Evolutionary conservation across 2,888 invertebrate species (phyloP).

Genomic region (Muschampia plurimacula): DNA sequence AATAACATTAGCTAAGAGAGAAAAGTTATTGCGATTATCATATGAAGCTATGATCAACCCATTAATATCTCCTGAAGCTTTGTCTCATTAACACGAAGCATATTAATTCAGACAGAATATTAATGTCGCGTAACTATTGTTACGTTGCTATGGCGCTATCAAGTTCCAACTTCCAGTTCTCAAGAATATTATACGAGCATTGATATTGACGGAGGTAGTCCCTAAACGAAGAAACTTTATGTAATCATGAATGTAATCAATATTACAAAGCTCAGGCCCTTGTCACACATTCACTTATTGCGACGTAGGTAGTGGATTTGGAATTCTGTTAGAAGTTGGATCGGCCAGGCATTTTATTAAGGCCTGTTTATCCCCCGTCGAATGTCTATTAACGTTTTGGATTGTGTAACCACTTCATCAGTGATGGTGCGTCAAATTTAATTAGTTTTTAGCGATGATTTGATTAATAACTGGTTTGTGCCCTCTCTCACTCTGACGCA

Average conservation of each 20-base stretch:
- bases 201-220: slow-evolving; percentile 46
- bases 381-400: slow-evolving; percentile 52
- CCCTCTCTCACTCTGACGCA: slow-evolving; percentile 49
- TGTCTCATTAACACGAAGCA: slow-evolving; percentile 21
- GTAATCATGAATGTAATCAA: slow-evolving; percentile 48
- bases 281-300: slow-evolving; percentile 58
- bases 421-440: slow-evolving; percentile 60
- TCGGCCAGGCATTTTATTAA: slow-evolving; percentile 56
- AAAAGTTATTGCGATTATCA: slow-evolving; percentile 7
- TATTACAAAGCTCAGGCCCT: slow-evolving; percentile 43
- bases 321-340: slow-evolving; percentile 59
- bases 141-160: slow-evolving; percentile 22
- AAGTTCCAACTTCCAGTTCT: slow-evolving; percentile 40
- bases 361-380: slow-evolving; percentile 57
- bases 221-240: slow-evolving; percentile 42
- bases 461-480: slow-evolving; percentile 62
- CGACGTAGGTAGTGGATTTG: slow-evolving; percentile 65
- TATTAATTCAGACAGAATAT: slow-evolving; percentile 36
- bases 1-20: not conserved
- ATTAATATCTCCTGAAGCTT: slow-evolving; percentile 20
- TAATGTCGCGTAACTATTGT: slow-evolving; percentile 24
- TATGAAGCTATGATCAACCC: slow-evolving; percentile 13
- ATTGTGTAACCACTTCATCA: slow-evolving; percentile 60
- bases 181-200: slow-evolving; percentile 43
- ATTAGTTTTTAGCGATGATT: slow-evolving; percentile 70